Evolutionary conservation across 2,113 vertebrate species (phyloP).

Genomic region (Nanorana parkeri): DNA sequence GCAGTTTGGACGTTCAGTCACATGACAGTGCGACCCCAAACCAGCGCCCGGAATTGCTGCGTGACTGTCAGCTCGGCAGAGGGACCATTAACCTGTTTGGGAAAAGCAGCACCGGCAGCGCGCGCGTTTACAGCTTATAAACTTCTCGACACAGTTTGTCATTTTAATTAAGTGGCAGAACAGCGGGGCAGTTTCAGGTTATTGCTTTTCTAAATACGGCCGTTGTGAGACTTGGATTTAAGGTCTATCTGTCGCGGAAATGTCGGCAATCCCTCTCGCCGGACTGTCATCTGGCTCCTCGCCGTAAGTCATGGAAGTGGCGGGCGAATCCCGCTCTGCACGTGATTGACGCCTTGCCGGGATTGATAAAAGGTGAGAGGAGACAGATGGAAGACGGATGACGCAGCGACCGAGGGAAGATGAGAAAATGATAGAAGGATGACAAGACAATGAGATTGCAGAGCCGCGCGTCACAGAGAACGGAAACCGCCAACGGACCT

Average conservation of each 20-base stretch:
- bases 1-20: too few relatives aligned
- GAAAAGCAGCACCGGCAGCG: not conserved
- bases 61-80: not conserved
- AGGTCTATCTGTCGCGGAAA: conserved; percentile 16
- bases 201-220: conserved; percentile 36
- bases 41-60: too few relatives aligned
- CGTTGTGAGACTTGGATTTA: conserved; percentile 13
- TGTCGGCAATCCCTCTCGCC: not conserved
- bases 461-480: too few relatives aligned
- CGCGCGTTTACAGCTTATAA: not conserved
- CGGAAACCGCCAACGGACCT: too few relatives aligned
- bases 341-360: not conserved
- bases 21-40: too few relatives aligned
- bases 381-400: not conserved
- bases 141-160: conserved; percentile 38
- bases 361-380: not conserved
- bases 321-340: not conserved
- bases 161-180: conserved; percentile 46
- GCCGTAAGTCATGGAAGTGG: not conserved
- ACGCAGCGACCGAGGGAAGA: not conserved
- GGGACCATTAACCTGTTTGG: not conserved
- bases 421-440: not conserved
- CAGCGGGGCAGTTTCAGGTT: conserved; percentile 25
- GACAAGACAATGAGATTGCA: too few relatives aligned
- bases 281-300: conserved; percentile 11